A percentile compares a stretch with the other conserved stretches of the same genome.
phyloP scores from a whole-genome alignment of 2,797 vertebrate species.

The Triplophysa yarkandensis region DNA sequence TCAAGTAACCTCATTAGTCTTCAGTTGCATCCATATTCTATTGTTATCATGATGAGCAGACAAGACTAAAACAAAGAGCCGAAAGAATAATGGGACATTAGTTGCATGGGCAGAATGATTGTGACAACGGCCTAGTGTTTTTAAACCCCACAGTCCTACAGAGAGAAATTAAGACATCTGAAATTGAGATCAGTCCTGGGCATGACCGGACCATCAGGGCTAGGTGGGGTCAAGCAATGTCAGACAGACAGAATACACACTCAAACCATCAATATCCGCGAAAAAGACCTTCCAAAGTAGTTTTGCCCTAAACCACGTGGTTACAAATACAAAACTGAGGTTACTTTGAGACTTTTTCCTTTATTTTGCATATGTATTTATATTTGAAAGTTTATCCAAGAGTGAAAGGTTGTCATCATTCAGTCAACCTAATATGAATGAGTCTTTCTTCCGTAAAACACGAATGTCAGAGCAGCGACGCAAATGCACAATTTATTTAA shows the following conservation, averaged over 20 bases:
- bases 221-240: constrained; percentile 49
- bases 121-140: constrained; percentile 37
- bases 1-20: constrained; percentile 39
- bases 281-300: background rate
- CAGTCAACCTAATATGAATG: no score
- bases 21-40: constrained; percentile 28
- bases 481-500: no score
- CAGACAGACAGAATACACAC: constrained; percentile 74
- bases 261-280: background rate
- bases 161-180: constrained; percentile 25
- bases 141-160: constrained; percentile 25
- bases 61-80: constrained; percentile 37
- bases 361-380: no score
- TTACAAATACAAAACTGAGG: no score
- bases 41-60: constrained; percentile 45
- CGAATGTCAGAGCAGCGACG: no score
- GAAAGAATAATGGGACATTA: constrained; percentile 53
- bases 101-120: constrained; percentile 44
- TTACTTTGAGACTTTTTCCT: no score
- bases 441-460: no score
- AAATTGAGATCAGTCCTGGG: constrained; percentile 30
- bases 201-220: constrained; percentile 30
- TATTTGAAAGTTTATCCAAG: no score
- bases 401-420: no score
- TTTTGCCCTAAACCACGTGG: no score